Percentiles rank a stretch among this genome's conserved stretches.
Evolutionary conservation across 2,113 vertebrate genomes (phyloP).

Genomic region (Sula dactylatra): DNA sequence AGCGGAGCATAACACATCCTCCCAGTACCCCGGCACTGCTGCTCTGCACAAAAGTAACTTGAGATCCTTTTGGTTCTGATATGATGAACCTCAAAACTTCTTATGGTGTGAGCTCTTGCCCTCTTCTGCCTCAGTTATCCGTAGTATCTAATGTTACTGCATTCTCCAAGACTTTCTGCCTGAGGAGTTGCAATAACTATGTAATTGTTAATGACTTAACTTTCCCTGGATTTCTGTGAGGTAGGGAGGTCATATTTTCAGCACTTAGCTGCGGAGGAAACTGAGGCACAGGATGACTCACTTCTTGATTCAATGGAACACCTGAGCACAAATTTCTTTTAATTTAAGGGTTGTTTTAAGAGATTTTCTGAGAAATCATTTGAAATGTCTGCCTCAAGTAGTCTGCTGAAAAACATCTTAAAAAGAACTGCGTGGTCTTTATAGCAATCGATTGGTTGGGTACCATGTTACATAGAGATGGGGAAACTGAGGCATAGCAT

Average conservation of each 20-base stretch:
- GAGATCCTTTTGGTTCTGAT: not conserved
- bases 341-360: not conserved
- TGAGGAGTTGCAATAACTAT: not conserved
- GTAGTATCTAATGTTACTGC: not conserved
- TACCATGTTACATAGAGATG: rapidly evolving
- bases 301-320: not conserved
- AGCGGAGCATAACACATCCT: not conserved
- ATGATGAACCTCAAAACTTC: not conserved
- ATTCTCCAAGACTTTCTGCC: not conserved
- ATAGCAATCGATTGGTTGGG: not conserved
- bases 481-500: not conserved
- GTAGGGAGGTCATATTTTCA: not conserved
- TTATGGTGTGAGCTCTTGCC: not conserved
- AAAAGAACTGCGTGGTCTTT: not conserved
- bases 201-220: not conserved
- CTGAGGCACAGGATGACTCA: not conserved
- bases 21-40: not conserved
- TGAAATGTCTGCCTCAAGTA: not conserved
- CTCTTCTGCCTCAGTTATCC: not conserved
- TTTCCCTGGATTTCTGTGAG: not conserved
- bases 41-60: not conserved
- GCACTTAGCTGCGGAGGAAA: not conserved
- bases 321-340: not conserved
- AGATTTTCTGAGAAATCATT: not conserved
- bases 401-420: not conserved